Evolutionary conservation across 2,888 invertebrate genomes (phyloP).

Genomic region (Seira ritae): DNA sequence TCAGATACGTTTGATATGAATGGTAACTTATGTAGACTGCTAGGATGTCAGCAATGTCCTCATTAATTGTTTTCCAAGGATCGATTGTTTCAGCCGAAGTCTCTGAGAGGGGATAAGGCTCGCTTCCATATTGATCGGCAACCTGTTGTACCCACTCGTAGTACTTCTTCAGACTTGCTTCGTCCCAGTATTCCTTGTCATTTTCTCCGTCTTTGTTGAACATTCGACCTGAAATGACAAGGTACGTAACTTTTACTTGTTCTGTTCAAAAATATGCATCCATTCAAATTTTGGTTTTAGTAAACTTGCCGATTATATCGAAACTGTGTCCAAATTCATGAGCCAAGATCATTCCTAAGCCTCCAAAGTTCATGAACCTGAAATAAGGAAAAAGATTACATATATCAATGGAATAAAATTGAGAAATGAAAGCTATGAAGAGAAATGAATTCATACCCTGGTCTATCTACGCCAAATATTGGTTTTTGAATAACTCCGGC

Average conservation of each 20-base stretch:
- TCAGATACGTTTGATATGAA: slow-evolving; percentile 36
- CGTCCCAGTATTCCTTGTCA: slow-evolving; percentile 41
- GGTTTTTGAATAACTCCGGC: slow-evolving; percentile 39
- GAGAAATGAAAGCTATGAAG: neutral
- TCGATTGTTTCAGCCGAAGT: slow-evolving; percentile 42
- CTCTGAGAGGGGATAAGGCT: slow-evolving; percentile 25
- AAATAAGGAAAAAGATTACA: neutral
- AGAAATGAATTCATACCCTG: slow-evolving; percentile 33
- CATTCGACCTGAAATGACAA: slow-evolving; percentile 24
- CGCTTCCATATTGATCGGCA: slow-evolving; percentile 24
- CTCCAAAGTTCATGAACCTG: slow-evolving; percentile 55
- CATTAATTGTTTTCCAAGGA: slow-evolving; percentile 36
- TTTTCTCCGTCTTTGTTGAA: slow-evolving; percentile 42
- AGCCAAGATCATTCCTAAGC: slow-evolving; percentile 31
- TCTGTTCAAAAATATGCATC: neutral
- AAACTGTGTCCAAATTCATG: slow-evolving; percentile 57
- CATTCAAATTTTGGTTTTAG: neutral
- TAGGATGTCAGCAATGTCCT: slow-evolving; percentile 52
- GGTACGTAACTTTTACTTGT: neutral
- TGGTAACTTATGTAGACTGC: slow-evolving; percentile 39
- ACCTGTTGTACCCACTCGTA: slow-evolving; percentile 34
- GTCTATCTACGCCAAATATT: slow-evolving; percentile 26
- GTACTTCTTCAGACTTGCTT: slow-evolving; percentile 20
- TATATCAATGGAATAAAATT: neutral
- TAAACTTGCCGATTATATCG: slow-evolving; percentile 23